Base-by-base conservation (phyloP, 2,888 invertebrate genomes). In the Conchocele bisecta region DNA sequence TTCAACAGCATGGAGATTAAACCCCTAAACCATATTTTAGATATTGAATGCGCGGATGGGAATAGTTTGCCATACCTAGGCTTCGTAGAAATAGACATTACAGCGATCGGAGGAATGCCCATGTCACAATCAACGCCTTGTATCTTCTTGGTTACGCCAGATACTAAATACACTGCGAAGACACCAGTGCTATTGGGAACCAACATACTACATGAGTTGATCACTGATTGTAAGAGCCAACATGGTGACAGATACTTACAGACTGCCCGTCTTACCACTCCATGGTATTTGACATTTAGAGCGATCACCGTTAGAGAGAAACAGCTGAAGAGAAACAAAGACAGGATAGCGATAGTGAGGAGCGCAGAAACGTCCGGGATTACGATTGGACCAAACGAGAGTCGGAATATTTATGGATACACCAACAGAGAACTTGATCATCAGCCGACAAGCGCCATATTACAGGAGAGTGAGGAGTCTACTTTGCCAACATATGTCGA, bases 321-420 rank as follows among this genome's bases (percentile, higher is more conserved):
- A 17, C 9, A 9, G 17, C 44, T 44, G 15, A 9, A 22, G 9
- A 9, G 17, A 17, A 44, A 44, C 44, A 42, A 42, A 42, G 20
- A 42, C 13, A 42, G 42, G n/a, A 42, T 42, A 17, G 42, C 42
- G 7, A 15, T 42, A 17, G 42, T 42, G 9, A 42, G 42, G n/a
- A 17, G 42, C 20, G 42, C 42, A 7, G 42, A 42, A 42, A 42
- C 42, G n/a, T 42, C 42, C n/a, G 20, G 42, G n/a, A 42, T 42
- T 42, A 15, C 20, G n/a, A 15, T 42, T 11, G 42, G 42, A 17
- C 42, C 42, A 11, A 42, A 42, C 20, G 17, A 42, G 42, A 9
- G 17, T 11, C 17, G n/a, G 17, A 42, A 42, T 42, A 22, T 42
- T n/a, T 17, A 42, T 7, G 42, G 42, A 42, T 42, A 7, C 7